phyloP scores from a whole-genome alignment of 2,113 vertebrate species.

The Archocentrus centrarchus region DNA sequence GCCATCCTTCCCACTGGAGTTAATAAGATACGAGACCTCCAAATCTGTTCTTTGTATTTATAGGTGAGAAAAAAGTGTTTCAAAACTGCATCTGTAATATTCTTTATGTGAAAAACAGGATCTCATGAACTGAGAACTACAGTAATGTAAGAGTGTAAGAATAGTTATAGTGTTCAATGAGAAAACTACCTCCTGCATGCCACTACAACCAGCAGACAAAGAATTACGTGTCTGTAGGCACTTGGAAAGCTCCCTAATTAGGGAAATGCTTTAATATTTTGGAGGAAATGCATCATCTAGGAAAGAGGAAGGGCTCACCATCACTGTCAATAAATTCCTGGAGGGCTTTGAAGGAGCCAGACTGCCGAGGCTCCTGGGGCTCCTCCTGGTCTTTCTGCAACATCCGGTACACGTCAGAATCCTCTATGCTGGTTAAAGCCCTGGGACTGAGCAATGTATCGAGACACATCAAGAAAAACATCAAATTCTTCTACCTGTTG shows the following conservation, averaged over 20 bases:
- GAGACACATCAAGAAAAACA: conserved; percentile 20
- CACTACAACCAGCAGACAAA: not conserved
- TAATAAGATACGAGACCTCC: not conserved
- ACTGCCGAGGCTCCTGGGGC: conserved; percentile 89
- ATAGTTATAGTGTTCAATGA: not conserved
- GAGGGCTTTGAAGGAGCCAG: conserved; percentile 94
- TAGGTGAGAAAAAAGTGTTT: not conserved
- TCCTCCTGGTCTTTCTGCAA: conserved; percentile 86
- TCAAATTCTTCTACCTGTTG: not conserved
- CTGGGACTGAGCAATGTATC: conserved; percentile 82
- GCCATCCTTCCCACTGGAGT: not conserved
- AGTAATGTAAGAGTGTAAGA: too few species aligned
- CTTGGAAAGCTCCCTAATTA: too few species aligned
- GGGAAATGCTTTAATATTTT: not conserved
- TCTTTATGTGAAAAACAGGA: not conserved
- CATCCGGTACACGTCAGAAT: conserved; percentile 96
- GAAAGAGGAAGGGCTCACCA: conserved; percentile 76
- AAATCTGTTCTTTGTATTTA: not conserved
- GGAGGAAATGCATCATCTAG: not conserved
- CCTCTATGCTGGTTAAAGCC: conserved; percentile 80
- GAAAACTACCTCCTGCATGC: not conserved
- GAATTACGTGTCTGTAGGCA: not conserved
- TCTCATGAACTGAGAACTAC: not conserved
- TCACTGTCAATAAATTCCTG: conserved; percentile 93
- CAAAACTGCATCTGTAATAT: not conserved